Evolutionary conservation across 1,140 invertebrate genomes (phyloP), one percentile per base, ranked within the genome.

Genomic region (Calliopsis andreniformis): DNA sequence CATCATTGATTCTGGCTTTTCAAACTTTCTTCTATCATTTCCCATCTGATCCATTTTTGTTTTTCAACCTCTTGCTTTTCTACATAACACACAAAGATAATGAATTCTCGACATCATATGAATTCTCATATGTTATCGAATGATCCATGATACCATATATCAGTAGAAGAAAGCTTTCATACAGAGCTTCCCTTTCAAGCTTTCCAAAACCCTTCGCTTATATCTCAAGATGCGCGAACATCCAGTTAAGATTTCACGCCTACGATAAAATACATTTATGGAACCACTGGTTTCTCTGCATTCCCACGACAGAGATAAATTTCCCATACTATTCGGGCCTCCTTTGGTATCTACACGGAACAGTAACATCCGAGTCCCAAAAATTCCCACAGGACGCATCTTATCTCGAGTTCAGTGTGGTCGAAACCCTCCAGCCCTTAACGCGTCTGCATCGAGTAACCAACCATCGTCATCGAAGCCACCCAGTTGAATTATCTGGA

Each of bases 381-480:
- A 51, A 72, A 62, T 63, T 56, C 28, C 55, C 58, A 47, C 14
- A 28, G 70, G 59, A 53, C n/a, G 18, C 2, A 63, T 23, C 70
- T 63, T 72, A 63, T 72, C 49, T 72, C 59, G 70, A 72, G 63
- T 62, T 72, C n/a, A n/a, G n/a, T n/a, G n/a, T n/a, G n/a, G n/a
- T 72, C 59, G 16, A n/a, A 72, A 43, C 59, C 23, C 28, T 14
- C 14, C 14, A 10, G 28, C 16, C 18, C n/a, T 25, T 16, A 2
- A 35, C 28, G 28, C 25, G 49, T 30, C 16, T 18, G 25, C 51
- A 30, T 55, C 51, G 16, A 25, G 25, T 25, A 25, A 53, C 20
- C 3, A 55, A 55, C 23, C 25, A 28, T 14, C 51, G 14, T n/a
- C 25, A 8, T 8, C 12, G 25, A 5, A n/a, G 1, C 4, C 8